Percentiles rank a stretch among this genome's conserved stretches.
phyloP scores from a whole-genome alignment of 2,888 invertebrate genomes.

The Ametastegia equiseti region DNA sequence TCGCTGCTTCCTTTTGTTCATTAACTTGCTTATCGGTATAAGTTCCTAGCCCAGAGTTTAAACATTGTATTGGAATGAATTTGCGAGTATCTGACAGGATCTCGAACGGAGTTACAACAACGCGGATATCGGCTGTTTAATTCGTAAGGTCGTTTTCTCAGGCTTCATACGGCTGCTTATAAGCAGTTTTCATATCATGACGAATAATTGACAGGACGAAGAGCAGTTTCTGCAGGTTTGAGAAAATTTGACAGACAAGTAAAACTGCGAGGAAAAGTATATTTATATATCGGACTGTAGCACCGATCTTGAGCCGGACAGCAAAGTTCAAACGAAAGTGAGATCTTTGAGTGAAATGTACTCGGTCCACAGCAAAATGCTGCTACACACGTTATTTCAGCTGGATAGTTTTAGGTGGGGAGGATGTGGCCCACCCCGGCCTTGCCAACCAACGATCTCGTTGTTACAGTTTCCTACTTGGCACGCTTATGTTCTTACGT shows the following conservation, averaged over 20 bases:
- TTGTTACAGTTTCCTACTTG: slow-evolving; percentile 52
- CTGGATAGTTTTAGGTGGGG: not conserved
- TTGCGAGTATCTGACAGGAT: not conserved
- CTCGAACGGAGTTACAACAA: not conserved
- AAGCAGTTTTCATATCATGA: not conserved
- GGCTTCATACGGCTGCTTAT: not conserved
- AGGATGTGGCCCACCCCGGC: slow-evolving; percentile 51
- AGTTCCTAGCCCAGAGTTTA: slow-evolving; percentile 2
- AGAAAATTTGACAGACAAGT: not conserved
- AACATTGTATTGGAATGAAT: not conserved
- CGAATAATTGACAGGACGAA: not conserved
- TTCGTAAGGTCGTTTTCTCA: not conserved
- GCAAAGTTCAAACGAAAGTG: slow-evolving; percentile 33
- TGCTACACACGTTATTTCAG: not conserved
- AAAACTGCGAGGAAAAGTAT: not conserved
- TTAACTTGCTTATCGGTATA: not conserved
- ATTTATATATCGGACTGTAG: not conserved
- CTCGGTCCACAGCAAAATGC: not conserved
- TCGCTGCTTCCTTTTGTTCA: too few species aligned
- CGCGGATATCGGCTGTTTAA: not conserved
- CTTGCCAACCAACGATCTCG: slow-evolving; percentile 52
- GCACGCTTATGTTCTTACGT: slow-evolving; percentile 30
- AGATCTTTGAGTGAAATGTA: slow-evolving; percentile 41
- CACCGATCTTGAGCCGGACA: not conserved
- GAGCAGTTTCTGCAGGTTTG: not conserved